A percentile compares a stretch with the other conserved stretches of the same genome.
Evolutionary conservation across 2,797 vertebrate genomes (phyloP).

Genomic region (Myioborus melanocephalus): DNA sequence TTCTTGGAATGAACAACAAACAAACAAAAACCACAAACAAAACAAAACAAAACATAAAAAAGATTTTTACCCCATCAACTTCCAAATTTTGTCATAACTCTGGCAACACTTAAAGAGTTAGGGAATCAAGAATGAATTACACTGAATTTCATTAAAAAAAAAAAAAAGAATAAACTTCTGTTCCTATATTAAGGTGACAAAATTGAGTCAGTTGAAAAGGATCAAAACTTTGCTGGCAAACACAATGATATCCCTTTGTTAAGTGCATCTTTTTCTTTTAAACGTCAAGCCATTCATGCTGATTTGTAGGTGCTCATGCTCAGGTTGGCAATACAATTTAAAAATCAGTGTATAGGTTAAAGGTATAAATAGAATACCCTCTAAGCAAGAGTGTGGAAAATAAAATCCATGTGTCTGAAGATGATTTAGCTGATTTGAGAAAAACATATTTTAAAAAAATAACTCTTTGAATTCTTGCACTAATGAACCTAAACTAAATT

Average conservation of each 20-base stretch:
- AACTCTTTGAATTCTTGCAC: neutral
- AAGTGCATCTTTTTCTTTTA: neutral
- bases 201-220: neutral
- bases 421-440: neutral
- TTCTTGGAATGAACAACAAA: neutral
- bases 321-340: neutral
- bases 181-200: neutral
- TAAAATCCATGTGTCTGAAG: neutral
- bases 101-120: neutral
- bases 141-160: neutral
- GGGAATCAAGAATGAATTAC: neutral
- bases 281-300: rapidly evolving
- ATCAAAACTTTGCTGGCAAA: neutral
- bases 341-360: neutral
- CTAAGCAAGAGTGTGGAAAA: neutral
- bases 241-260: neutral
- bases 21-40: neutral
- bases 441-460: neutral
- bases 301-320: neutral
- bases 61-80: neutral
- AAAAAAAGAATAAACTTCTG: neutral
- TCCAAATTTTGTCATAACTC: neutral
- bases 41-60: neutral
- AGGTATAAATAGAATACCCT: neutral
- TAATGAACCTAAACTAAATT: neutral